A percentile compares a stretch with the other conserved stretches of the same genome.
phyloP scores from a whole-genome alignment of 2,797 vertebrate species.

The Micrastur ruficollis region DNA sequence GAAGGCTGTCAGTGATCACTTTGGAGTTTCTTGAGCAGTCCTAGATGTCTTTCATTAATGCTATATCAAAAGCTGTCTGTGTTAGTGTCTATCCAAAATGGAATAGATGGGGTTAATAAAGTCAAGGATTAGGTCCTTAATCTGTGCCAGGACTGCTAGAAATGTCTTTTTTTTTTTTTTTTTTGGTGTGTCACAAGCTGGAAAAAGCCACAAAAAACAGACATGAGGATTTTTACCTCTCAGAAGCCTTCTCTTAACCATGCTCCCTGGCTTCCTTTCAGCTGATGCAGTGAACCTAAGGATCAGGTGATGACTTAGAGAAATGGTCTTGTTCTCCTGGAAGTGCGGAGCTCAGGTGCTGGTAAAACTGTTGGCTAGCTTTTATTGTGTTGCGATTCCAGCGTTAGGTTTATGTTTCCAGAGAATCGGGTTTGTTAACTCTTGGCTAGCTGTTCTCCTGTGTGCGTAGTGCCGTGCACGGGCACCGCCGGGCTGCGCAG shows the following conservation, averaged over 20 bases:
- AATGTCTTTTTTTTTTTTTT: not conserved
- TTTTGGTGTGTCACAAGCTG: not conserved
- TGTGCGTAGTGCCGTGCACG: fast-evolving
- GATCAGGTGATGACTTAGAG: not conserved
- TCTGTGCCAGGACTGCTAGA: not conserved
- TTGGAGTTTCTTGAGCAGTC: not conserved
- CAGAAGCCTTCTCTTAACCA: not conserved
- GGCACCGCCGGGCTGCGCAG: not conserved
- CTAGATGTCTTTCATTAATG: not conserved
- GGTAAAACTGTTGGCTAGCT: not conserved
- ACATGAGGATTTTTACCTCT: not conserved
- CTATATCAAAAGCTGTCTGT: not conserved
- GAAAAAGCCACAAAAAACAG: not conserved
- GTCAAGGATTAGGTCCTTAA: not conserved
- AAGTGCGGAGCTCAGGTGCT: not conserved
- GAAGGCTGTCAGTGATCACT: not conserved
- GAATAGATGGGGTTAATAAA: not conserved
- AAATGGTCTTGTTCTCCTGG: not conserved
- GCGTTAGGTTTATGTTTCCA: not conserved
- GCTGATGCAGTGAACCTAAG: not conserved
- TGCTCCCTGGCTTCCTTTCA: not conserved
- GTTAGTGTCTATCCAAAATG: too few relatives aligned
- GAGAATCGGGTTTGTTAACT: not conserved
- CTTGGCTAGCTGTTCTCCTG: not conserved
- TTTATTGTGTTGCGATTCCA: fast-evolving